A percentile compares a stretch with the other conserved stretches of the same genome.
phyloP scores from a whole-genome alignment of 2,888 invertebrate genomes.

The Calameuta idolon region DNA sequence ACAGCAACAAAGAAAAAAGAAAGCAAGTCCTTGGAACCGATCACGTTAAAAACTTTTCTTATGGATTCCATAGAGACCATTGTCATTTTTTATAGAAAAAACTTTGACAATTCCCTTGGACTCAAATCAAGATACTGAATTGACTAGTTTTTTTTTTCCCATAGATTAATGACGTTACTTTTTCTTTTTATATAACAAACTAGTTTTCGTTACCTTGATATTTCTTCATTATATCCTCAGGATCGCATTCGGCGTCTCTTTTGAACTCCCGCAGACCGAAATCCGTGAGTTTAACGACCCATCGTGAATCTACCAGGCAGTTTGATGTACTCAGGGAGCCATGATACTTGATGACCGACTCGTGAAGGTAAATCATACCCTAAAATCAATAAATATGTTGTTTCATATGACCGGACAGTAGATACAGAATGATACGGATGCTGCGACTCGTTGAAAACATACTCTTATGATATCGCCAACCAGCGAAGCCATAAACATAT shows the following conservation, averaged over 20 bases:
- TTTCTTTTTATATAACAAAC: not conserved
- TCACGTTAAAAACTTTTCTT: not conserved
- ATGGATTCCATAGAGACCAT: not conserved
- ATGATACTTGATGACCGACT: conserved; percentile 87
- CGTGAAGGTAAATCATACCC: conserved; percentile 93
- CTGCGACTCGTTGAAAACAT: conserved; percentile 60
- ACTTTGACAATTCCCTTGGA: not conserved
- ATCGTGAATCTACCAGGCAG: conserved; percentile 93
- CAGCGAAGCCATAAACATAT: conserved; percentile 95
- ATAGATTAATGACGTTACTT: conserved; percentile 11
- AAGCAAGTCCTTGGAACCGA: not conserved
- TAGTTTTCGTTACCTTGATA: conserved; percentile 75
- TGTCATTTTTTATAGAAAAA: not conserved
- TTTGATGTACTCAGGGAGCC: conserved; percentile 91
- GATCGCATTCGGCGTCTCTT: conserved; percentile 78
- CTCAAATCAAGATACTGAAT: not conserved
- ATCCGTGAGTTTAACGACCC: conserved; percentile 94
- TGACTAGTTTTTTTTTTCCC: not conserved
- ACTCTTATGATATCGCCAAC: conserved; percentile 95
- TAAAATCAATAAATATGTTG: conserved; percentile 60
- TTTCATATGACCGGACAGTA: not conserved
- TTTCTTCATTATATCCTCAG: conserved; percentile 73
- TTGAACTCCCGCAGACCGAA: conserved; percentile 92
- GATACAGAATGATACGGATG: not conserved
- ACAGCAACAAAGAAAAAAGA: not conserved